Evolutionary conservation across 2,888 invertebrate species (phyloP).

Genomic region (Clepsis dumicolana): DNA sequence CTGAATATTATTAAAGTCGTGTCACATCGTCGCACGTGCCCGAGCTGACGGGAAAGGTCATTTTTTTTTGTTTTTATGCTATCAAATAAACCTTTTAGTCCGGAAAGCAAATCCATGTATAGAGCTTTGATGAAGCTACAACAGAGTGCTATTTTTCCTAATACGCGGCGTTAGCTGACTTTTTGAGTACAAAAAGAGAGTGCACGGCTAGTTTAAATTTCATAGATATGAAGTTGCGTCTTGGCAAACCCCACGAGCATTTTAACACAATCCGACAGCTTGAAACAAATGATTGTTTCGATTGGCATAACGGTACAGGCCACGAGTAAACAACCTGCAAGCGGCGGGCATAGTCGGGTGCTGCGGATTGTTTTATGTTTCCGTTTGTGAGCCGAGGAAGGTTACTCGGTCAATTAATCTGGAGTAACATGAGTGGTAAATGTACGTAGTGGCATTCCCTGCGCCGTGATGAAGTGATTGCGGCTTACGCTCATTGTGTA

Average conservation of each 20-base stretch:
- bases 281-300: slow-evolving; percentile 4
- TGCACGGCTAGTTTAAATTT: neutral
- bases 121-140: neutral
- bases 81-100: neutral
- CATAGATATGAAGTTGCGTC: neutral
- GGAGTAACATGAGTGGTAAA: neutral
- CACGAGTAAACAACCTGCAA: slow-evolving; percentile 12
- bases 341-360: neutral
- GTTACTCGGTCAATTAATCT: slow-evolving; percentile 12
- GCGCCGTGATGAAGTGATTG: slow-evolving; percentile 10
- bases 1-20: slow-evolving; percentile 11
- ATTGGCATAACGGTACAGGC: neutral
- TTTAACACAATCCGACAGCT: neutral
- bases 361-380: slow-evolving; percentile 6
- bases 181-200: neutral
- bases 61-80: neutral
- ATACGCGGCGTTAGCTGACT: neutral
- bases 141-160: neutral
- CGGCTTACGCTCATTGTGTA: slow-evolving; percentile 41
- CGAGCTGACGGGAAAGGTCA: no score
- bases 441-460: neutral
- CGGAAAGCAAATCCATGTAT: slow-evolving; percentile 1
- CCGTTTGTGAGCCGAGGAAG: slow-evolving; percentile 2
- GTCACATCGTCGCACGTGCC: neutral
- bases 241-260: slow-evolving; percentile 2